These are phyloP conservation scores for Chaetodon trifasciatus DNA, from an alignment of 2,797 vertebrate genomes.

Conservation along the genomic window DNA sequence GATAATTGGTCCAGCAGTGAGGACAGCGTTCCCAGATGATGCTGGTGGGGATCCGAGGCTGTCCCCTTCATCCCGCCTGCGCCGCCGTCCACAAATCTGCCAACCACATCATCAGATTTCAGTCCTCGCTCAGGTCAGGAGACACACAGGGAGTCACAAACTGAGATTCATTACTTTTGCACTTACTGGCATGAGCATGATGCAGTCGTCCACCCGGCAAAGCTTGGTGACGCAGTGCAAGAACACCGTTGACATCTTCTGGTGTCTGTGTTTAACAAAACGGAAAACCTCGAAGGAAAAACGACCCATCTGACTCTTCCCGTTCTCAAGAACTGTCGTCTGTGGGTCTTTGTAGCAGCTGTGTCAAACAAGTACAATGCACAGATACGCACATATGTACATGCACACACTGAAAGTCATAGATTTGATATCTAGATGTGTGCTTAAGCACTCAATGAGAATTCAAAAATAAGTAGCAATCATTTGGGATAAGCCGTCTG, in stretches of 20 bases:
- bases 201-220: conserved; percentile 95
- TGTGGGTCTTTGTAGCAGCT: conserved; percentile 98
- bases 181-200: conserved; percentile 93
- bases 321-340: conserved; percentile 97
- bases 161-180: conserved; percentile 19
- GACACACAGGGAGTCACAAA: not conserved
- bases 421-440: conserved; percentile 35
- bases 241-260: conserved; percentile 98
- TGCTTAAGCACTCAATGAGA: conserved; percentile 42
- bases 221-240: conserved; percentile 98
- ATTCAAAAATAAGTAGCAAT: conserved; percentile 50
- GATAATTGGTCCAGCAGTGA: conserved; percentile 97
- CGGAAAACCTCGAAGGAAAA: conserved; percentile 99
- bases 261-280: conserved; percentile 98
- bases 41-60: conserved; percentile 81
- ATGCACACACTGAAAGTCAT: conserved; percentile 24
- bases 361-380: conserved; percentile 42
- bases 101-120: conserved; percentile 53
- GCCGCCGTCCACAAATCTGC: conserved; percentile 93
- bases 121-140: conserved; percentile 9
- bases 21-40: conserved; percentile 88
- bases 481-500: conserved; percentile 64
- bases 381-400: conserved; percentile 16
- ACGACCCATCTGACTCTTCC: conserved; percentile 94
- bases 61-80: conserved; percentile 86